Evolutionary conservation across 2,113 vertebrate genomes (phyloP), one percentile per base, ranked within the genome.

Genomic region (Anoura caudifer): DNA sequence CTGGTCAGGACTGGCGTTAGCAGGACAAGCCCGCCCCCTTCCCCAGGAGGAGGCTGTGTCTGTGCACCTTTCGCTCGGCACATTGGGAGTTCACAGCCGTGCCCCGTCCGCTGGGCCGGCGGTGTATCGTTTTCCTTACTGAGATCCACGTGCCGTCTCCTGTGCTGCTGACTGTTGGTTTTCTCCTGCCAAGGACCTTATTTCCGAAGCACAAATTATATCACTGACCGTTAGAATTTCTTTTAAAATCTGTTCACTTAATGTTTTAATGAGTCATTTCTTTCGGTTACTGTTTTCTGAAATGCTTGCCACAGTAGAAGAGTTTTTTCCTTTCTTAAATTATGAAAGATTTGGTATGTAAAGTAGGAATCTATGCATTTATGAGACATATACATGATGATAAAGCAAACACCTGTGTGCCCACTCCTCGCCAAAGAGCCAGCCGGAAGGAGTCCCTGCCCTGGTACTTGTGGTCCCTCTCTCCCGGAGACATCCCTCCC

Each of bases 101-200:
- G 26, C 41, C 14, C 13, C 33, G 61, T 14, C 8, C 1, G 28
- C 4, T 33, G 52, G 19, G 13, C 22, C 31, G 16, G 22, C 5
- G 54, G 54, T 12, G 31, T 9, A 28, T 13, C 5, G 3, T 14
- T 41, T 70, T 90, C 43, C 52, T 72, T 36, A 5, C 0, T 3
- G 36, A 16, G 7, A 2, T 1, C 10, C 0, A 0, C 0, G 4
- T 2, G 19, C 67, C 1, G 24, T n/a, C 36, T 20, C 3, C 36
- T 31, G 1, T 17, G 50, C 81, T 85, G 22, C 41, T 10, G 28
- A 16, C 10, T 14, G 50, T 45, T 4, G 67, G 5, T 28, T 47
- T 65, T 77, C 77, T 73, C 3, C 52, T 4, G 3, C 3, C 7
- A 6, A 13, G 67, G 50, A 10, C 45, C 36, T 61, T 75, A 22